A percentile compares a stretch with the other conserved stretches of the same genome.
These are phyloP conservation scores for Clytia hemisphaerica DNA, from an alignment of 30 jellyfish, hydroid and myxozoan species.

Conservation along the genomic window DNA sequence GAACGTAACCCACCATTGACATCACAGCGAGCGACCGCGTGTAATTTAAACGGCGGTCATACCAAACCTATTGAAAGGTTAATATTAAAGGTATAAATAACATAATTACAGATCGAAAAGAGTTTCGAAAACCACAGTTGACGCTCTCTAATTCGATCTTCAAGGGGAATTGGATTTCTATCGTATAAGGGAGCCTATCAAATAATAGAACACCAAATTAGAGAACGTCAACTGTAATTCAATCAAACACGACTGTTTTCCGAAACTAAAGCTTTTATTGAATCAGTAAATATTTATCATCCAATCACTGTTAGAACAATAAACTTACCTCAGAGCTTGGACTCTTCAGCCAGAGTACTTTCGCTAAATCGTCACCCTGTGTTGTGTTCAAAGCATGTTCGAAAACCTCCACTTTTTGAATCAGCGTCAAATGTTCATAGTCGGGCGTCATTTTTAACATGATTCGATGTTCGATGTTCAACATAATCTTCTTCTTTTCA, in stretches of 20 bases:
- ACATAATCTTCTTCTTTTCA: conserved; percentile 75
- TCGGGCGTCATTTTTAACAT: conserved; percentile 97
- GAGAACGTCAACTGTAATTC: no score
- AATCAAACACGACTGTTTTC: not conserved
- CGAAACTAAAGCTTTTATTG: not conserved
- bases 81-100: no score
- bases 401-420: conserved; percentile 91
- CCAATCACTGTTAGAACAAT: not conserved
- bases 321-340: conserved; percentile 96
- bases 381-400: conserved; percentile 91
- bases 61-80: conserved; percentile 99
- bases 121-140: no score
- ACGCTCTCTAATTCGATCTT: no score
- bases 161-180: no score
- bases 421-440: conserved; percentile 80
- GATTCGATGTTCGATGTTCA: conserved; percentile 86
- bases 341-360: conserved; percentile 90
- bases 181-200: no score
- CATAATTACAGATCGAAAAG: no score
- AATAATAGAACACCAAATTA: no score
- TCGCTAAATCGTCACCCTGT: conserved; percentile 93
- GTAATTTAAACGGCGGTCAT: conserved; percentile 86
- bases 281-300: not conserved
- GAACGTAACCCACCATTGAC: conserved; percentile 98
- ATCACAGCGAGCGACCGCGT: conserved; percentile 94